phyloP scores from a whole-genome alignment of 2,797 vertebrate species.

The Macroramphosus scolopax region DNA sequence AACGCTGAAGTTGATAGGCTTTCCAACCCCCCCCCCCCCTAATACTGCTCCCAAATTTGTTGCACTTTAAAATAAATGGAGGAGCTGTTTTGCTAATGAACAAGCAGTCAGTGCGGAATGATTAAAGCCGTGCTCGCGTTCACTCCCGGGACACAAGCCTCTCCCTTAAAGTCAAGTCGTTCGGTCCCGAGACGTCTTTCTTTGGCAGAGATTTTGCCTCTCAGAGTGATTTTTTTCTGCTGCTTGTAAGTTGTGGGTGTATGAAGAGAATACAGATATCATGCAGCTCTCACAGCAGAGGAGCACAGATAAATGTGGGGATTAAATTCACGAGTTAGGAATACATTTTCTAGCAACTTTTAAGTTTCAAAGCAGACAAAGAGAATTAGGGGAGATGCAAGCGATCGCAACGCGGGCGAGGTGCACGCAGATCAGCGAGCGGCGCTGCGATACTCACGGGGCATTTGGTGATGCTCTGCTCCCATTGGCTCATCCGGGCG shows the following conservation, averaged over 20 bases:
- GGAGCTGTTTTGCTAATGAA: slow-evolving; percentile 54
- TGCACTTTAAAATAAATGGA: slow-evolving; percentile 45
- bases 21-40: slow-evolving; percentile 3
- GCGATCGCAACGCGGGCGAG: too few species aligned
- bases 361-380: slow-evolving; percentile 18
- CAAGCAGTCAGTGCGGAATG: slow-evolving; percentile 37
- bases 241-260: slow-evolving; percentile 15
- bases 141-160: slow-evolving; percentile 11
- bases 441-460: slow-evolving; percentile 87
- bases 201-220: slow-evolving; percentile 18
- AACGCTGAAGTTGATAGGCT: slow-evolving; percentile 40
- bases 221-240: slow-evolving; percentile 19
- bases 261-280: slow-evolving; percentile 36
- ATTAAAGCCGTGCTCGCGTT: slow-evolving; percentile 37
- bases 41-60: slow-evolving; percentile 32
- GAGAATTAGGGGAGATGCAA: neutral
- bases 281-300: slow-evolving; percentile 19
- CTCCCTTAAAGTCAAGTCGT: slow-evolving; percentile 45
- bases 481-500: slow-evolving; percentile 95
- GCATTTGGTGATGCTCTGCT: slow-evolving; percentile 89
- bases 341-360: slow-evolving; percentile 28
- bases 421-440: too few species aligned
- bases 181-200: slow-evolving; percentile 29
- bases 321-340: slow-evolving; percentile 18
- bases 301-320: slow-evolving; percentile 21